Evolutionary conservation across 2,797 vertebrate genomes (phyloP), one percentile per base, ranked within the genome.

Genomic region (Platalea minor): DNA sequence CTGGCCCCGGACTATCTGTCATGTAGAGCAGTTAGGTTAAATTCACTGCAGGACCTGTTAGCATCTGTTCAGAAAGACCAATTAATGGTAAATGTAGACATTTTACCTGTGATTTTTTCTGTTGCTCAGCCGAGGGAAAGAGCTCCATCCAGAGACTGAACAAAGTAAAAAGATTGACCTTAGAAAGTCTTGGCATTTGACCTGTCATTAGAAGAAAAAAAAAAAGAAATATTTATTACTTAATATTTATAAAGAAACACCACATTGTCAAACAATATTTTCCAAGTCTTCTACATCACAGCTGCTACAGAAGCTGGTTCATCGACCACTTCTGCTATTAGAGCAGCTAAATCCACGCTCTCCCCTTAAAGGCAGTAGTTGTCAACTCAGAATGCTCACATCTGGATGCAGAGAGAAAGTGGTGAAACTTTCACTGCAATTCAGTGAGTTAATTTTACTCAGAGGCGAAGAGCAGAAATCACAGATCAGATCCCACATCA

Each of bases 141-240:
- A 99, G 97, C 94, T 99, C 99, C 99, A 99, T 99, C 99, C 99
- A 99, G 86, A 99, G 98, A 95, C 99, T 99, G 95, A 99, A 91
- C 90, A 99, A 93, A 45, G 99, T 99, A 86, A 99, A 99, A 81
- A 99, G 98, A 97, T 99, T 99, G 45, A 98, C 98, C 97, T 99
- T 99, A n/a, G 99, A 99, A 88, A 99, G 97, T 86, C 99, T 98
- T 94, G 98, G 99, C 86, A 97, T 98, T 91, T 98, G 98, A 88
- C 99, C 99, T 99, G 95, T 64, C 37, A 80, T 81, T 31, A 93
- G 93, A 96, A 95, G 50, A 35, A 35, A 74, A 76, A 84, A 43
- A 53, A 88, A 76, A 25, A 24, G 1, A 74, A 72, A 74, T 67
- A 85, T 12, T 73, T 75, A 72, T 68, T 76, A 56, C 65, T 67